phyloP scores from a whole-genome alignment of 2,888 invertebrate species.

The Anarsia innoxiella region DNA sequence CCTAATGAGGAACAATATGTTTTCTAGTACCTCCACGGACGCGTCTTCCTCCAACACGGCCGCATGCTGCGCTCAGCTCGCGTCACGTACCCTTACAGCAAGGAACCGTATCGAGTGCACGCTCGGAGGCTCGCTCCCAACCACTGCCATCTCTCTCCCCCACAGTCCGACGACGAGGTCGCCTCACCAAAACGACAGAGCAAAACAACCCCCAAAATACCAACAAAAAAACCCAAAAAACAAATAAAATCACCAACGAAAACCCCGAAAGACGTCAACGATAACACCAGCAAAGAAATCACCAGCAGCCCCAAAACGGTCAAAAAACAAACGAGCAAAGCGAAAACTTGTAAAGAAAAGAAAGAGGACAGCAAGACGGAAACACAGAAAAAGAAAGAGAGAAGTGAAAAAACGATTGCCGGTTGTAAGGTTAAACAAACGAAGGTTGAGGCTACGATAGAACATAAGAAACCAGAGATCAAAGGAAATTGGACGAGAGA shows the following conservation, averaged over 20 bases:
- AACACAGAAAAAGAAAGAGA: constrained; percentile 26
- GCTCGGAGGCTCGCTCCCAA: constrained; percentile 49
- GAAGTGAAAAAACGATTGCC: constrained; percentile 24
- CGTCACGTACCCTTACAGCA: constrained; percentile 70
- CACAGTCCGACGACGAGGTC: constrained; percentile 54
- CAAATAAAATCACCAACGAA: constrained; percentile 61
- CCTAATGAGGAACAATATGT: no score
- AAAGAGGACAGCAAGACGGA: constrained; percentile 28
- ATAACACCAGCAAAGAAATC: constrained; percentile 54
- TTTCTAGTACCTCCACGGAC: constrained; percentile 84
- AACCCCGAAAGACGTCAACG: constrained; percentile 56
- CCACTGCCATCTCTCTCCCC: constrained; percentile 42
- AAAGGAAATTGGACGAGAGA: constrained; percentile 81
- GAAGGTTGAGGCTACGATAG: constrained; percentile 7
- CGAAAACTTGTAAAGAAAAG: constrained; percentile 29
- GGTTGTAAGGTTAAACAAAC: constrained; percentile 9
- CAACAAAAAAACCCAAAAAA: constrained; percentile 51
- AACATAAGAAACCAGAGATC: constrained; percentile 18
- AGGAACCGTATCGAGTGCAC: constrained; percentile 62
- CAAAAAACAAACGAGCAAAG: constrained; percentile 24
- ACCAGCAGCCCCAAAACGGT: constrained; percentile 42
- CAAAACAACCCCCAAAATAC: constrained; percentile 37
- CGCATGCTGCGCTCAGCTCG: constrained; percentile 80
- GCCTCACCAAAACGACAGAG: constrained; percentile 46
- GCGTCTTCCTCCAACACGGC: constrained; percentile 82